Evolutionary conservation across 2,888 invertebrate species (phyloP).

Genomic region (Deilephila porcellus): DNA sequence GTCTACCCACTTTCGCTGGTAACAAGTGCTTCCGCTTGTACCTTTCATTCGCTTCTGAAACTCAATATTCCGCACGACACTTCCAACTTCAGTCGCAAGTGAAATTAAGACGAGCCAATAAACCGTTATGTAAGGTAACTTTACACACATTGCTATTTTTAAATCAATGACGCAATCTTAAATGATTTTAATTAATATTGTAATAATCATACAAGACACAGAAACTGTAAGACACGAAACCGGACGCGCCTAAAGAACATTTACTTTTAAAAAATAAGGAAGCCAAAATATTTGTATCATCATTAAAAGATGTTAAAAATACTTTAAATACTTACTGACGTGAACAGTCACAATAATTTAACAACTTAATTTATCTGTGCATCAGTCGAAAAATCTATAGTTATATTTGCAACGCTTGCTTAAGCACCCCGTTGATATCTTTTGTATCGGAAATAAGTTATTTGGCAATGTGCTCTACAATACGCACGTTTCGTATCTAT

Average conservation of each 20-base stretch:
- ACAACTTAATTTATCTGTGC: not conserved
- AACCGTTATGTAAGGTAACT: too few species aligned
- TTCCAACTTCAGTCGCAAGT: not conserved
- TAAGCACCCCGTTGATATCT: conserved; percentile 57
- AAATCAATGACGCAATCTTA: not conserved
- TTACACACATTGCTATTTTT: not conserved
- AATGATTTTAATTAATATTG: not conserved
- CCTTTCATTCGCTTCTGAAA: conserved; percentile 36
- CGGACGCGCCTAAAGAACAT: too few species aligned
- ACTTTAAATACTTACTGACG: too few species aligned
- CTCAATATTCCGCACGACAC: conserved; percentile 5
- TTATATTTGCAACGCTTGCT: not conserved
- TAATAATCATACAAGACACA: too few species aligned
- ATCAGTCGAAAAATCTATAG: not conserved
- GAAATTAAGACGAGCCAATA: not conserved
- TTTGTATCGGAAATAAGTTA: conserved; percentile 47
- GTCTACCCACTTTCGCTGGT: conserved; percentile 70
- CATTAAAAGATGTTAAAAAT: too few species aligned
- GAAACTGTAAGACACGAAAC: too few species aligned
- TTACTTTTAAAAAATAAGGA: too few species aligned
- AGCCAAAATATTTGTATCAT: too few species aligned
- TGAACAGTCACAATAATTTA: too few species aligned
- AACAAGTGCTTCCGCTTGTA: conserved; percentile 49
- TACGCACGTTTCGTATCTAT: not conserved
- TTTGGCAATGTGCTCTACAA: not conserved